These are phyloP conservation scores for Polypterus bichir DNA, from an alignment of 2,113 vertebrate species.

Conservation along the genomic window DNA sequence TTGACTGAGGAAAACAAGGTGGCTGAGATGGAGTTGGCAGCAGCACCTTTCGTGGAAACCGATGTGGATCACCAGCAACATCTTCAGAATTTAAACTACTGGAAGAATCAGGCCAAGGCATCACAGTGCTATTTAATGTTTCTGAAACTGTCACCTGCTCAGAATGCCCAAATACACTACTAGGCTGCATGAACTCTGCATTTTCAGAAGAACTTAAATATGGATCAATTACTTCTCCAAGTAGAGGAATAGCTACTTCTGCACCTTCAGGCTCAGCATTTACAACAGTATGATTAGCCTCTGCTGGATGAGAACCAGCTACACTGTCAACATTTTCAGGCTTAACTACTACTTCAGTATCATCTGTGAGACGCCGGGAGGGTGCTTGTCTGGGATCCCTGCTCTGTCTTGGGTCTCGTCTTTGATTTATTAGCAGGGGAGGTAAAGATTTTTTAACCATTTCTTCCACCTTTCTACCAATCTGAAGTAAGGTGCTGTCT, in stretches of 20 bases:
- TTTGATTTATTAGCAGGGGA: conserved; percentile 50
- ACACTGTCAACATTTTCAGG: conserved; percentile 17
- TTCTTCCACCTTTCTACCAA: conserved; percentile 56
- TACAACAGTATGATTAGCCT: conserved; percentile 17
- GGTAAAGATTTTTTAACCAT: conserved; percentile 35
- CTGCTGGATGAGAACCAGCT: conserved; percentile 17
- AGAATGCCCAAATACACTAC: conserved; percentile 29
- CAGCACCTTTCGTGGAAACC: conserved; percentile 49
- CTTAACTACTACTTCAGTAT: conserved; percentile 33
- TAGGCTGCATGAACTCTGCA: conserved; percentile 32
- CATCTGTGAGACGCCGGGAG: conserved; percentile 36
- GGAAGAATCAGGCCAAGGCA: conserved; percentile 57
- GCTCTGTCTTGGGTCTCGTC: conserved; percentile 63
- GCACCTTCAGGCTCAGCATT: conserved; percentile 31
- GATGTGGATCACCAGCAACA: conserved; percentile 32
- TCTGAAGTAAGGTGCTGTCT: conserved; percentile 59
- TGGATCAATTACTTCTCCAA: conserved; percentile 50
- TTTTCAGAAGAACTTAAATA: conserved; percentile 25
- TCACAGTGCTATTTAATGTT: conserved; percentile 41
- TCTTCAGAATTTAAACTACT: conserved; percentile 45
- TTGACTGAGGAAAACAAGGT: conserved; percentile 23
- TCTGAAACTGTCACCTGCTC: conserved; percentile 28
- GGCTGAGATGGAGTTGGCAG: conserved; percentile 49
- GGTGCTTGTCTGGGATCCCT: conserved; percentile 70
- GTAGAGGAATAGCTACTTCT: conserved; percentile 46